Conservation (phyloP, 2,888 invertebrate species). For the Trachelus troglodyta region DNA sequence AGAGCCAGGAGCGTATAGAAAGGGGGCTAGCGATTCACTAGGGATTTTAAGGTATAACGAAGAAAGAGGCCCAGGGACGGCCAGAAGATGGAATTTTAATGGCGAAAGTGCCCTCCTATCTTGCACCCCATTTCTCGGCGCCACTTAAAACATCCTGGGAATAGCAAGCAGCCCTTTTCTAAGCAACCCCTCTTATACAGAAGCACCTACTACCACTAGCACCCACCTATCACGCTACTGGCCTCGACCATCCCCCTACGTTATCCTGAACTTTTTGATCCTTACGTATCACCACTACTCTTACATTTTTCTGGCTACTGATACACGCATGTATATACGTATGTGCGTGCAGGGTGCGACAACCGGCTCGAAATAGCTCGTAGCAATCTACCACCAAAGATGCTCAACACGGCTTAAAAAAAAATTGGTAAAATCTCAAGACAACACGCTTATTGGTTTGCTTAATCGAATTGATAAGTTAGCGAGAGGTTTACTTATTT, state of each 20-base stretch:
- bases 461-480: too few species aligned
- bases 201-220: not conserved
- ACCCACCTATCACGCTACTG: not conserved
- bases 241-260: not conserved
- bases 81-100: constrained; percentile 7
- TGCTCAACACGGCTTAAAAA: not conserved
- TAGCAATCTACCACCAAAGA: not conserved
- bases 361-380: not conserved
- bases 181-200: not conserved
- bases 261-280: not conserved
- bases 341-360: not conserved
- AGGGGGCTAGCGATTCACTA: not conserved
- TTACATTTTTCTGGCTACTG: not conserved
- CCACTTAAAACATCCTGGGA: constrained; percentile 22
- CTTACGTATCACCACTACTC: not conserved
- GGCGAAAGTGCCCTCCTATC: constrained; percentile 1
- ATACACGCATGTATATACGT: not conserved
- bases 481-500: too few species aligned
- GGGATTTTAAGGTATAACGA: not conserved
- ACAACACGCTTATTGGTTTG: not conserved
- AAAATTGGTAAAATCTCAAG: not conserved
- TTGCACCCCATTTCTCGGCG: not conserved
- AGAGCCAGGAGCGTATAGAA: not conserved
- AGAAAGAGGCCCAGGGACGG: not conserved
- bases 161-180: constrained; percentile 20